Conservation (phyloP, 2,797 vertebrate species). For the Channa striata region DNA sequence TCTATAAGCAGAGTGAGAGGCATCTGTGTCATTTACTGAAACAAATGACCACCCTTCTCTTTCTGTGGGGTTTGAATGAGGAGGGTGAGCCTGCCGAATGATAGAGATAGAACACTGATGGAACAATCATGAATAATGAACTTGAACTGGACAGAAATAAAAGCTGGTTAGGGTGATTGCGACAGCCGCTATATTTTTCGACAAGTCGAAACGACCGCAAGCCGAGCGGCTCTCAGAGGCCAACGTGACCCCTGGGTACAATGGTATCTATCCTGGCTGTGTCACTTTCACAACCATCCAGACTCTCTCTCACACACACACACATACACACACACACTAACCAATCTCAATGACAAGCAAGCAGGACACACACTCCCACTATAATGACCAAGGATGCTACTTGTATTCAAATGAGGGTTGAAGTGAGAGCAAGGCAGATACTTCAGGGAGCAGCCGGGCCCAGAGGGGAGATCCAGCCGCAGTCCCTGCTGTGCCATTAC, state of each 20-base stretch:
- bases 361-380: slow-evolving; percentile 73
- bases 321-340: slow-evolving; percentile 33
- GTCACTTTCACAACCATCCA: slow-evolving; percentile 69
- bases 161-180: slow-evolving; percentile 66
- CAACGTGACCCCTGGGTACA: slow-evolving; percentile 76
- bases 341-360: slow-evolving; percentile 76
- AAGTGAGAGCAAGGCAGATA: slow-evolving; percentile 80
- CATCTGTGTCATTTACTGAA: slow-evolving; percentile 86
- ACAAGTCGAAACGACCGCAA: slow-evolving; percentile 51
- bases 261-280: slow-evolving; percentile 64
- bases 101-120: slow-evolving; percentile 80
- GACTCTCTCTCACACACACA: slow-evolving; percentile 18
- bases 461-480: slow-evolving; percentile 81
- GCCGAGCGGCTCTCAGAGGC: slow-evolving; percentile 60
- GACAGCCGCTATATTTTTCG: slow-evolving; percentile 51
- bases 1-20: slow-evolving; percentile 82
- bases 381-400: slow-evolving; percentile 80
- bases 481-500: slow-evolving; percentile 81
- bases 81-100: slow-evolving; percentile 68
- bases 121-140: slow-evolving; percentile 84
- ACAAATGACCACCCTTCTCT: slow-evolving; percentile 76
- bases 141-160: slow-evolving; percentile 76
- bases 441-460: slow-evolving; percentile 79
- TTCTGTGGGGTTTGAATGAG: slow-evolving; percentile 75
- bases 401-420: slow-evolving; percentile 85